phyloP scores from a whole-genome alignment of 2,113 vertebrate species.

The Egretta garzetta region DNA sequence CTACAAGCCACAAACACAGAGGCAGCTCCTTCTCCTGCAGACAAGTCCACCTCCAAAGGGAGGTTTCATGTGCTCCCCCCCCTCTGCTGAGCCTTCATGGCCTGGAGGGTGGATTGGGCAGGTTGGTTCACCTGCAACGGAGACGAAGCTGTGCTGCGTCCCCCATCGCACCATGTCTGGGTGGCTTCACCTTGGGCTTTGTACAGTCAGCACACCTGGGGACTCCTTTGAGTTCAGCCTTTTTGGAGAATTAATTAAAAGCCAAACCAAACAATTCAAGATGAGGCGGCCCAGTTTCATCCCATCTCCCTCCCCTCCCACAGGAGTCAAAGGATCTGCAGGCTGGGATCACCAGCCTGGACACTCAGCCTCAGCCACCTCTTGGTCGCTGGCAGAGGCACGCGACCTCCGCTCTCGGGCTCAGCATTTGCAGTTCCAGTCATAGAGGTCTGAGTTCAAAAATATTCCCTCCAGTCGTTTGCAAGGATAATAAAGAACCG shows the following conservation, averaged over 20 bases:
- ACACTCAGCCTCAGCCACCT: neutral
- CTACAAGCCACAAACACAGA: neutral
- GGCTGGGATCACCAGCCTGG: neutral
- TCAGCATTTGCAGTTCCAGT: neutral
- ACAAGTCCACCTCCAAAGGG: neutral
- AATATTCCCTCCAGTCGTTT: neutral
- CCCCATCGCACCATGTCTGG: neutral
- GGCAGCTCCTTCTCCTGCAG: neutral
- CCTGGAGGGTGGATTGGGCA: neutral
- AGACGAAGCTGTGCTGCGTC: neutral
- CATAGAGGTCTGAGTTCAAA: neutral
- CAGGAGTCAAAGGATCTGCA: neutral
- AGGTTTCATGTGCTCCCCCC: neutral
- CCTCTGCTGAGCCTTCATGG: neutral
- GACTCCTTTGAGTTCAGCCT: neutral
- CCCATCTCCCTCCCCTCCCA: neutral
- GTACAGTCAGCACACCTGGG: accelerated
- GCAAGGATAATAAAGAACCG: conserved; percentile 5
- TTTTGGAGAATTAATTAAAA: neutral
- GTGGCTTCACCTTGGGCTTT: neutral
- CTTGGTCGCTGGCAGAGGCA: neutral
- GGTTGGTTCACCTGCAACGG: neutral
- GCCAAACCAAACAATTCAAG: neutral
- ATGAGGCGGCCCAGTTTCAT: neutral
- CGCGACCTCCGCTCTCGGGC: neutral